Evolutionary conservation across 2,113 vertebrate species (phyloP), one percentile per base, ranked within the genome.

Genomic region (Scolopax mira): DNA sequence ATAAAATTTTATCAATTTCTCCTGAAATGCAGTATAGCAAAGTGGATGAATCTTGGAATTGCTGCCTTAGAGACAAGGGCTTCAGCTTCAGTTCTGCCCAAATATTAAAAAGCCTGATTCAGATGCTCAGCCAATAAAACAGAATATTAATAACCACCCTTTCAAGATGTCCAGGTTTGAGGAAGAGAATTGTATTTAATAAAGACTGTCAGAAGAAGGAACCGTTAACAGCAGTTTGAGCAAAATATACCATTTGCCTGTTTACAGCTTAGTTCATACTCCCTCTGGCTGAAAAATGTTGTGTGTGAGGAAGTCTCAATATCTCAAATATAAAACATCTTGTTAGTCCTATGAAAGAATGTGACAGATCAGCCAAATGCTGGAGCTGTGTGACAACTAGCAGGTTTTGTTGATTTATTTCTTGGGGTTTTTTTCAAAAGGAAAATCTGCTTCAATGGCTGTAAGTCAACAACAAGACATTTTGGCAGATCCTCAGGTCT

Each of bases 401-500:
- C 78, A 90, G 85, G 88, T 88, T 95, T 94, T 79, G 13, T 52
- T 62, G 28, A 17, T 52, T 65, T 62, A 13, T 5, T 16, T 41
- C 13, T 22, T 10, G 4, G 4, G 11, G 7, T 22, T 33, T 60
- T 60, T 66, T 61, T 3, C 12, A 49, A 57, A 83, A 86, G 42
- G 22, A 80, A 90, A 97, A 70, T 77, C 85, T 85, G 92, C 71
- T 85, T 88, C 62, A 70, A 17, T 62, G 44, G 79, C 64, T 70
- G 2, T 31, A 88, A 79, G 74, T 90, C 75, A 97, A 71, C 8
- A 79, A 58, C 4, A 80, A 13, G 18, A 57, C 23, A 79, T 93
- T 91, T 70, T 93, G 85, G 88, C 90, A 92, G 66, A 83, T 83
- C 49, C 25, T 95, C 79, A 46, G 46, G 71, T 85, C 54, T 80